Percentiles rank a stretch among this genome's conserved stretches.
phyloP scores from a whole-genome alignment of 2,113 vertebrate species.

The Odocoileus hemionus region DNA sequence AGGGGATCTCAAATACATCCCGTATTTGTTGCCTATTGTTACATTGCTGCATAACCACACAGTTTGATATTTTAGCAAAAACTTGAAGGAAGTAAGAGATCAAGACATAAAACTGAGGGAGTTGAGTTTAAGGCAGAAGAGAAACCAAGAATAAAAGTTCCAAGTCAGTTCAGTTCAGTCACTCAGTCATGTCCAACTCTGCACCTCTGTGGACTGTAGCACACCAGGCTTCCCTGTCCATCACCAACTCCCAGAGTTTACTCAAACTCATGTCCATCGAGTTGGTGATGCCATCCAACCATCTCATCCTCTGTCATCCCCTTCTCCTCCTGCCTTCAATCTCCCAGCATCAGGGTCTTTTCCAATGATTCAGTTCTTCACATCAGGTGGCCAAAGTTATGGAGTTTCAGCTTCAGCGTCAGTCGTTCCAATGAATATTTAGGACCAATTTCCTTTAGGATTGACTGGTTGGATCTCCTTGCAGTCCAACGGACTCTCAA shows the following conservation, averaged over 20 bases:
- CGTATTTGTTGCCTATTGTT: background rate
- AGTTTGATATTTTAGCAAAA: background rate
- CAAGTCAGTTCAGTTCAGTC: background rate
- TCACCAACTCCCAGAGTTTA: background rate
- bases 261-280: background rate
- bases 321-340: too few species aligned
- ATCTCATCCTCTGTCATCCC: too few species aligned
- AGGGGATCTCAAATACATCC: background rate
- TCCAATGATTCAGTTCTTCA: background rate
- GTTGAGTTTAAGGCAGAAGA: background rate
- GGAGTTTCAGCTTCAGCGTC: background rate
- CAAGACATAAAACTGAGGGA: background rate
- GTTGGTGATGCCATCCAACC: background rate
- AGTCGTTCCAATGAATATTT: background rate
- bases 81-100: background rate
- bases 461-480: background rate
- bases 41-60: background rate
- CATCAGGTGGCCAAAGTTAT: background rate
- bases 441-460: background rate
- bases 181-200: background rate
- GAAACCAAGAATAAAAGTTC: background rate
- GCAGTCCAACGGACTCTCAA: background rate
- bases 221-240: background rate
- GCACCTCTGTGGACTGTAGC: background rate
- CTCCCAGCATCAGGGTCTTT: background rate